A percentile compares a stretch with the other conserved stretches of the same genome.
These are phyloP conservation scores for Paguma larvata DNA, from an alignment of 2,797 vertebrate genomes.

Conservation along the genomic window DNA sequence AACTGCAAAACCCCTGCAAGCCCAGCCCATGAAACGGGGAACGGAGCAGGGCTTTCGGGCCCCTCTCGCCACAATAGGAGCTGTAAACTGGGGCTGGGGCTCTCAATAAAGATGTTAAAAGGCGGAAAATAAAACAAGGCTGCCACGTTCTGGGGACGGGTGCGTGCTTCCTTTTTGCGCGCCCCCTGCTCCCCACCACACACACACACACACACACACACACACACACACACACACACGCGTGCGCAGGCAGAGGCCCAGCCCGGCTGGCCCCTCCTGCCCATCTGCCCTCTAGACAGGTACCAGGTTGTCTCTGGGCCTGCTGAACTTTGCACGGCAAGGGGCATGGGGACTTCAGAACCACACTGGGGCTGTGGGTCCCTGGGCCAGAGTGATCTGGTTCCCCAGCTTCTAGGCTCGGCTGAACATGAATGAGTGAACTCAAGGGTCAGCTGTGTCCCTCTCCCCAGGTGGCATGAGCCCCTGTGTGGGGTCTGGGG, in stretches of 20 bases:
- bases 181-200: fast-evolving
- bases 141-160: not conserved
- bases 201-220: not conserved
- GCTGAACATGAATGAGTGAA: not conserved
- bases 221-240: not conserved
- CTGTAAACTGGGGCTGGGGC: slow-evolving; percentile 76
- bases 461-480: not conserved
- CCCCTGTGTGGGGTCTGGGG: fast-evolving
- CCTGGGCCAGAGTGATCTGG: not conserved
- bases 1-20: slow-evolving; percentile 86
- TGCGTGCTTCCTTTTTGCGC: not conserved
- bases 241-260: not conserved
- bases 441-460: not conserved
- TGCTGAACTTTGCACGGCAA: not conserved
- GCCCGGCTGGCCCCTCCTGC: fast-evolving
- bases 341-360: not conserved
- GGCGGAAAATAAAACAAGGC: slow-evolving; percentile 74
- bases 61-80: slow-evolving; percentile 69
- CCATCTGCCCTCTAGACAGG: not conserved
- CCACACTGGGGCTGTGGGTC: not conserved
- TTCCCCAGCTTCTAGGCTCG: not conserved
- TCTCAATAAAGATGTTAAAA: slow-evolving; percentile 81
- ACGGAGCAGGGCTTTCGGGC: slow-evolving; percentile 76
- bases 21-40: slow-evolving; percentile 82
- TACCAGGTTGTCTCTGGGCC: not conserved